Conservation (phyloP, 2,113 vertebrate genomes). For the Lophius piscatorius region DNA sequence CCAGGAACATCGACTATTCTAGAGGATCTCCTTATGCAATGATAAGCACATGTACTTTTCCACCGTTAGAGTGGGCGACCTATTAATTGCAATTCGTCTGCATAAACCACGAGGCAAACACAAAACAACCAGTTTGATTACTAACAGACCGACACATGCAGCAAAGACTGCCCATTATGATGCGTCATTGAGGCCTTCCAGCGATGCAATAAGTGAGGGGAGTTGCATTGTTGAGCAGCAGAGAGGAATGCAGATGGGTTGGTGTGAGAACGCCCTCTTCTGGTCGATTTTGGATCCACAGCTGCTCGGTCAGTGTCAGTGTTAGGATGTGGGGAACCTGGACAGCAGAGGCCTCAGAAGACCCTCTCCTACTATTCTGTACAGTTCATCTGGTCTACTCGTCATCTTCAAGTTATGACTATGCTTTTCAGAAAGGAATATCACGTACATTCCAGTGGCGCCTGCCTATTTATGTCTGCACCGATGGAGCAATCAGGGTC, state of each 20-base stretch:
- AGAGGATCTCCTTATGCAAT: slow-evolving; percentile 1
- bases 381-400: too few relatives aligned
- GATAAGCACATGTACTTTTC: slow-evolving; percentile 59
- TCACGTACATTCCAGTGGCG: too few relatives aligned
- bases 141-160: not conserved
- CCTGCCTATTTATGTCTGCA: too few relatives aligned
- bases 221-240: slow-evolving; percentile 6
- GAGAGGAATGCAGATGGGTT: slow-evolving; percentile 1
- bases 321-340: too few relatives aligned
- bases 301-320: not conserved
- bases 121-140: slow-evolving; percentile 5
- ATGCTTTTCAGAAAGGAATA: too few relatives aligned
- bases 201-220: slow-evolving; percentile 7
- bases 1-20: slow-evolving; percentile 20
- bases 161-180: not conserved
- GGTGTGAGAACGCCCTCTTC: slow-evolving; percentile 71
- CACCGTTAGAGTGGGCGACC: slow-evolving; percentile 10
- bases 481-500: too few relatives aligned
- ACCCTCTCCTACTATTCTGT: too few relatives aligned
- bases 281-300: slow-evolving; percentile 53
- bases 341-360: too few relatives aligned
- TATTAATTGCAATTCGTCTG: slow-evolving; percentile 5
- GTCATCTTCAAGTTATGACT: not conserved
- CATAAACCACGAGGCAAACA: slow-evolving; percentile 7
- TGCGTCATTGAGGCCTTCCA: slow-evolving; percentile 7